Percentiles rank a stretch among this genome's conserved stretches.
phyloP scores from a whole-genome alignment of 23 tunicate species.

The Clavelina lepadiformis region DNA sequence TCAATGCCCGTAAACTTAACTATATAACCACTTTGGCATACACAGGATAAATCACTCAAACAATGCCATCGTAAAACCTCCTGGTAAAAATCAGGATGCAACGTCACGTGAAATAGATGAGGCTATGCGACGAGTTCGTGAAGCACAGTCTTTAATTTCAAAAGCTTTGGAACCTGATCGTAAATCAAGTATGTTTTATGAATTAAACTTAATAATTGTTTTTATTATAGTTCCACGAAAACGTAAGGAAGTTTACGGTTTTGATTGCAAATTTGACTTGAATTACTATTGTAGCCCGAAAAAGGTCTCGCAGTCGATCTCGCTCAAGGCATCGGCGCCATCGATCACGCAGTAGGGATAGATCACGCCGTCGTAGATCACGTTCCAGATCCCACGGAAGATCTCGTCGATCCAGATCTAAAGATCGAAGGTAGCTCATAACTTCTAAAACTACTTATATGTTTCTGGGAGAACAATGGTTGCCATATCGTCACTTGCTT shows the following conservation, averaged over 20 bases:
- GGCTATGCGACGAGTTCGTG: slow-evolving; percentile 85
- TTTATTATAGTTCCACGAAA: not conserved
- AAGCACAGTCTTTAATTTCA: slow-evolving; percentile 78
- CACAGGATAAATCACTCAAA: slow-evolving; percentile 76
- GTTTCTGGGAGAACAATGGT: not conserved
- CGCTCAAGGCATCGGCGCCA: slow-evolving; percentile 63
- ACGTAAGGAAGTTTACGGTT: not conserved
- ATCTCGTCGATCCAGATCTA: slow-evolving; percentile 54
- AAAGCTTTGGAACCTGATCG: slow-evolving; percentile 74
- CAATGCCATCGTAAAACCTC: slow-evolving; percentile 79
- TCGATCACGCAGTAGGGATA: slow-evolving; percentile 64
- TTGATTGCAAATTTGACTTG: not conserved
- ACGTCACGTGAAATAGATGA: slow-evolving; percentile 79
- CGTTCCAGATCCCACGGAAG: slow-evolving; percentile 65
- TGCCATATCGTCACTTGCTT: not conserved
- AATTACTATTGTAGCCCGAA: slow-evolving; percentile 7
- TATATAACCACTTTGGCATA: not conserved
- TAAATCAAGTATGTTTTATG: slow-evolving; percentile 13
- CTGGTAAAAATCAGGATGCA: slow-evolving; percentile 23
- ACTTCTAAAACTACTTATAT: not conserved
- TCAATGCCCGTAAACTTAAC: not conserved
- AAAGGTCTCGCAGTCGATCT: slow-evolving; percentile 57
- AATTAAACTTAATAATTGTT: not conserved
- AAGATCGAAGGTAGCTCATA: slow-evolving; percentile 39
- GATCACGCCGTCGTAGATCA: slow-evolving; percentile 58